Evolutionary conservation across 2,888 invertebrate species (phyloP).

Genomic region (Sceliomorpha sp.): DNA sequence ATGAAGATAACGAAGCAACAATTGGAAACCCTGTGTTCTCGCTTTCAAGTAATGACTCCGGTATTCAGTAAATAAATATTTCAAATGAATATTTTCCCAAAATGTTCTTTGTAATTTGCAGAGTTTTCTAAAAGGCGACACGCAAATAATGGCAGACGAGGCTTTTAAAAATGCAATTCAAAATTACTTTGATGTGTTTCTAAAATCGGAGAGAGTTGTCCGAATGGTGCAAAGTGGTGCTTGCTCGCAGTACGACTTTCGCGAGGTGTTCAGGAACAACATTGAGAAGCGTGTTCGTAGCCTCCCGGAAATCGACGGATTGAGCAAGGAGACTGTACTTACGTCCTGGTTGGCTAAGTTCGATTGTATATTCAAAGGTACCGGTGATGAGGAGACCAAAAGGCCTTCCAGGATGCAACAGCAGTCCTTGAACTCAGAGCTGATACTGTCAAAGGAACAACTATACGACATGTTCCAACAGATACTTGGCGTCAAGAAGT

Average conservation of each 20-base stretch:
- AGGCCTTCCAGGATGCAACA: conserved; percentile 93
- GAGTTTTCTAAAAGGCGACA: conserved; percentile 98
- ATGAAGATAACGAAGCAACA: conserved; percentile 98
- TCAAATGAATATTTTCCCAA: too few relatives aligned
- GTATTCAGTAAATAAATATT: neutral
- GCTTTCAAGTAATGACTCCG: conserved; percentile 89
- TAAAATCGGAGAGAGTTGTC: conserved; percentile 96
- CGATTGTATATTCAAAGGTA: conserved; percentile 98
- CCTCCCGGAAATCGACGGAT: conserved; percentile 99
- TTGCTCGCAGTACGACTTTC: conserved; percentile 98
- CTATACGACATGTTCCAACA: conserved; percentile 99
- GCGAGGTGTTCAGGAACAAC: conserved; percentile 98
- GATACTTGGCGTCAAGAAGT: conserved; percentile 98
- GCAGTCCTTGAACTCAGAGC: conserved; percentile 94
- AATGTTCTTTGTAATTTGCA: conserved; percentile 69
- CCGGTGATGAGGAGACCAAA: conserved; percentile 93
- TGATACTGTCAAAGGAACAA: conserved; percentile 98
- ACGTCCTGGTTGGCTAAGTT: conserved; percentile 99
- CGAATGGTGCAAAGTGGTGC: conserved; percentile 99
- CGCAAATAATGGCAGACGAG: conserved; percentile 98
- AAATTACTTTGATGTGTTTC: conserved; percentile 96
- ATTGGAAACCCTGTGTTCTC: conserved; percentile 94
- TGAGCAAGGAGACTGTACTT: conserved; percentile 99
- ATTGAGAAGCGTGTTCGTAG: conserved; percentile 99
- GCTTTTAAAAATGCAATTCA: conserved; percentile 99